phyloP scores from a whole-genome alignment of 2,113 vertebrate genomes.

The Neopipo cinnamomea region DNA sequence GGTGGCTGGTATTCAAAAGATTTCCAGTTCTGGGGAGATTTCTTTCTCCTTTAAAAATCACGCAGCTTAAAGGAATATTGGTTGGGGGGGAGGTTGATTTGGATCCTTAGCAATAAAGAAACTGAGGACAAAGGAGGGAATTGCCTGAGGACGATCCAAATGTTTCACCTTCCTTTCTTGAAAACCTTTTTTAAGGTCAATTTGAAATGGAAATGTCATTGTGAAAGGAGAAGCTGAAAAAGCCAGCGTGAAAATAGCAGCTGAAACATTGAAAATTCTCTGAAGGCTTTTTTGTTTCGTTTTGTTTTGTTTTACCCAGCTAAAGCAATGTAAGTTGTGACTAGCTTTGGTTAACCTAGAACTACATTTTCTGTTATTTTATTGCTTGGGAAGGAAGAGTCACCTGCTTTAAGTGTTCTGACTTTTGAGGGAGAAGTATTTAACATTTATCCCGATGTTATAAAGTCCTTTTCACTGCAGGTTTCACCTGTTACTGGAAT shows the following conservation, averaged over 20 bases:
- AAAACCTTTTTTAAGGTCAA: constrained; percentile 3
- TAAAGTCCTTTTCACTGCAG: background rate
- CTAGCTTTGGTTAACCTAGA: background rate
- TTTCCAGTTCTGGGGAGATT: background rate
- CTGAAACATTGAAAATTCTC: background rate
- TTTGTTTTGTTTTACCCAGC: no score
- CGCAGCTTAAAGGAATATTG: background rate
- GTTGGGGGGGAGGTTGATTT: background rate
- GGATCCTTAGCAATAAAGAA: background rate
- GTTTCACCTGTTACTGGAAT: background rate
- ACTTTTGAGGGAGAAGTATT: background rate
- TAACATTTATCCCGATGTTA: background rate
- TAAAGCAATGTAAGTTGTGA: background rate
- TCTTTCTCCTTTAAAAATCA: background rate
- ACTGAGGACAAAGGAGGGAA: background rate
- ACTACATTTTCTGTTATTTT: background rate
- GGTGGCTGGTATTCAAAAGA: background rate
- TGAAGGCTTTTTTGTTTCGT: background rate
- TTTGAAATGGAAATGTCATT: constrained; percentile 32
- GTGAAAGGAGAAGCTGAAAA: constrained; percentile 4
- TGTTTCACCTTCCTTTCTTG: background rate
- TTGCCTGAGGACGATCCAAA: background rate
- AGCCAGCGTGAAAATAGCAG: background rate
- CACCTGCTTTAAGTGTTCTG: background rate
- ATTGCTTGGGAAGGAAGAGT: background rate